These are phyloP conservation scores for Eulithis prunata DNA, from an alignment of 2,888 invertebrate species.

Conservation along the genomic window DNA sequence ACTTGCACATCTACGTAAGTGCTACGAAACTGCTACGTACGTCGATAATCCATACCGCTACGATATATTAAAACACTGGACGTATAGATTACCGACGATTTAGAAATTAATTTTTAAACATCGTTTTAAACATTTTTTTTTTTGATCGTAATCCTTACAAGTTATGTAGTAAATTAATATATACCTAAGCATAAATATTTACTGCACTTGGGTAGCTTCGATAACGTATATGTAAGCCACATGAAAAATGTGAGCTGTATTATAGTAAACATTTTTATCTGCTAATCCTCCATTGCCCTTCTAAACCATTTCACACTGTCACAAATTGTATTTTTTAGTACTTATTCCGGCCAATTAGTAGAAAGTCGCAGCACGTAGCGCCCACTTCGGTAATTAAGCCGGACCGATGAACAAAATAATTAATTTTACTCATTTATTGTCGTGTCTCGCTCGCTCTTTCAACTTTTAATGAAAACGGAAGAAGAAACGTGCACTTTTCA, in stretches of 20 bases:
- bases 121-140: too few species aligned
- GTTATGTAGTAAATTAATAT: too few species aligned
- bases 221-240: too few species aligned
- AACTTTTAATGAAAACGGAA: slow-evolving; percentile 27
- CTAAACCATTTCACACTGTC: slow-evolving; percentile 21
- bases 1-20: neutral
- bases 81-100: too few species aligned
- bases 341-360: slow-evolving; percentile 35
- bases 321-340: slow-evolving; percentile 45
- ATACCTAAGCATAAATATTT: too few species aligned
- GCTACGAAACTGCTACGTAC: slow-evolving; percentile 1
- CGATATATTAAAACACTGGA: too few species aligned
- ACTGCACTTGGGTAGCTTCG: too few species aligned
- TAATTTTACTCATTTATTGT: slow-evolving; percentile 57
- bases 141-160: too few species aligned
- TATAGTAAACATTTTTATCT: too few species aligned
- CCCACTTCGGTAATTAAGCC: slow-evolving; percentile 56
- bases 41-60: too few species aligned
- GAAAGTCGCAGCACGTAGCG: slow-evolving; percentile 52
- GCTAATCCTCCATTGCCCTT: neutral
- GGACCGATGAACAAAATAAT: slow-evolving; percentile 55
- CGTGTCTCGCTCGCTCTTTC: slow-evolving; percentile 43
- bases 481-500: neutral
- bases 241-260: too few species aligned
- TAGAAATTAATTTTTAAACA: too few species aligned